Evolutionary conservation across 2,113 vertebrate species (phyloP), one percentile per base, ranked within the genome.

Genomic region (Ciconia boyciana): DNA sequence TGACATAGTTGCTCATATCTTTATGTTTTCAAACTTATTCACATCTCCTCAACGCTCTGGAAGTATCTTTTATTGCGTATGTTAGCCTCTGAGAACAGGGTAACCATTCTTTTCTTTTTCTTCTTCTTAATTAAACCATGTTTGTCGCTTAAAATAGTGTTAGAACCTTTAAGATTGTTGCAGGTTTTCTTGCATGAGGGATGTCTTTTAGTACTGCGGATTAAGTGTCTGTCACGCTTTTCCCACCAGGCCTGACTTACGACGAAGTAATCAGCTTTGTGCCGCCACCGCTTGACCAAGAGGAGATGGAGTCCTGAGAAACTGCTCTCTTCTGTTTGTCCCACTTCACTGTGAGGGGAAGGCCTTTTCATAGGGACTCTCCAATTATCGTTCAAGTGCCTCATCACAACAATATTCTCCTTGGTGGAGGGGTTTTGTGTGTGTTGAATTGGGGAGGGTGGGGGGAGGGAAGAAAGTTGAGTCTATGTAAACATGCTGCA

Each of bases 231-330:
- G 29, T 93, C 60, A 25, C 44, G 7, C 39, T 87, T 92, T 90
- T 39, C 60, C 49, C 74, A 49, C 69, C 88, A 99, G 99, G 98
- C 90, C 98, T 99, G 97, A 99, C 99, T 72, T 99, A 99, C 0
- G 99, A 99, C 39, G 99, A 99, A 97, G 98, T 99, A 10, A 31
- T 99, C 94, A 99, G 99, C 98, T 99, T 99, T 65, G 98, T 98
- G 97, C 99, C 99, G 1, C 99, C 98, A 1, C 98, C 98, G 8
- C 99, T 99, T 11, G 99, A 99, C 75, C 98, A 98, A 96, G 99
- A 99, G 54, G 99, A 99, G 97, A 99, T 99, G 99, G 99, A 99
- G 92, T 99, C 99, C 68, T 99, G 99, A 99, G 97, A 81, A 76
- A 58, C 93, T 54, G 88, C 87, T 94, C 93, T 93, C 87, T 97